phyloP scores from a whole-genome alignment of 2,797 vertebrate species.

The Hyperoplus lanceolatus region DNA sequence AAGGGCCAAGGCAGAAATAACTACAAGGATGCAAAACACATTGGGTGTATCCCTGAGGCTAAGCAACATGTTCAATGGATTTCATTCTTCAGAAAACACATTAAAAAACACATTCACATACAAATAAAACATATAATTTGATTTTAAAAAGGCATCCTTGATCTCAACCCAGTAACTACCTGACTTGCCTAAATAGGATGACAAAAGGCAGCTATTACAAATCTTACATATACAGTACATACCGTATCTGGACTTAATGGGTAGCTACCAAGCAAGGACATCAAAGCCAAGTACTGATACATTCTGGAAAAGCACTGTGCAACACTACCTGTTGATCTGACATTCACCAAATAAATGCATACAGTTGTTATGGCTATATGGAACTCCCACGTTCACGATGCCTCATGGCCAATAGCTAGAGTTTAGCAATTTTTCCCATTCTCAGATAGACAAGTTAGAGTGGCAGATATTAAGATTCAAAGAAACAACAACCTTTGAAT shows the following conservation, averaged over 20 bases:
- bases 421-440: neutral
- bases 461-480: neutral
- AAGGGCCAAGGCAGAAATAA: neutral
- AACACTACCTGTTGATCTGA: neutral
- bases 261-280: neutral
- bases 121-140: neutral
- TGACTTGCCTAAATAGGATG: neutral
- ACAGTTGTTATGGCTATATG: neutral
- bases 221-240: neutral
- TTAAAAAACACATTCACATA: neutral
- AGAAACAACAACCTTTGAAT: neutral
- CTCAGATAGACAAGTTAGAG: neutral
- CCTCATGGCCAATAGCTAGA: neutral
- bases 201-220: neutral
- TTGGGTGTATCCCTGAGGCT: neutral
- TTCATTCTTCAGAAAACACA: neutral
- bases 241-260: neutral
- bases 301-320: neutral
- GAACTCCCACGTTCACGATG: neutral
- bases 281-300: neutral
- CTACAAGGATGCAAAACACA: conserved; percentile 13
- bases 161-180: neutral
- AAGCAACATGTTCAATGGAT: neutral
- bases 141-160: neutral
- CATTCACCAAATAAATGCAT: neutral